phyloP scores from a whole-genome alignment of 2,888 invertebrate genomes.

The Cephus spinipes region DNA sequence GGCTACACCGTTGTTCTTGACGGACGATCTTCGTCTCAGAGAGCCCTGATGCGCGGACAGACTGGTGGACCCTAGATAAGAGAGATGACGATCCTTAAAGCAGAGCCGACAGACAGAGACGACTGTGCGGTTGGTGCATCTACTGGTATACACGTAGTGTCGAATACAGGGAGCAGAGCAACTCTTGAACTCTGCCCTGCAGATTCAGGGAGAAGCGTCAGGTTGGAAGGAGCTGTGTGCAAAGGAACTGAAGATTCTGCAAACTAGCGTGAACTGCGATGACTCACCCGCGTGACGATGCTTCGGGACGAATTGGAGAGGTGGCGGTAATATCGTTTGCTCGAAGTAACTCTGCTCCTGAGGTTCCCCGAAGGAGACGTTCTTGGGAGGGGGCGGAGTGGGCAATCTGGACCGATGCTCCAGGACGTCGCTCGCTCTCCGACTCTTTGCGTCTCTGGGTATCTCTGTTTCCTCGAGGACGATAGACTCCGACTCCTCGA shows the following conservation, averaged over 20 bases:
- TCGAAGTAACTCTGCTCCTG: slow-evolving; percentile 58
- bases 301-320: slow-evolving; percentile 60
- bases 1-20: slow-evolving; percentile 56
- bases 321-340: slow-evolving; percentile 60
- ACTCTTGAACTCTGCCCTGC: too few relatives aligned
- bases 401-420: slow-evolving; percentile 55
- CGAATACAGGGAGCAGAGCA: too few relatives aligned
- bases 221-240: too few relatives aligned
- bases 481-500: slow-evolving; percentile 55
- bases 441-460: slow-evolving; percentile 38
- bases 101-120: too few relatives aligned
- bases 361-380: slow-evolving; percentile 63
- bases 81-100: background rate
- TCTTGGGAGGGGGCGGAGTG: slow-evolving; percentile 60
- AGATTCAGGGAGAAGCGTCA: too few relatives aligned
- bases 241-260: too few relatives aligned
- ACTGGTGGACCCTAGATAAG: slow-evolving; percentile 16
- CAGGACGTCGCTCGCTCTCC: slow-evolving; percentile 30
- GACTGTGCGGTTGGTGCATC: too few relatives aligned
- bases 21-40: slow-evolving; percentile 55
- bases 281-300: slow-evolving; percentile 57
- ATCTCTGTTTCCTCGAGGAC: slow-evolving; percentile 54
- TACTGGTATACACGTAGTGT: too few relatives aligned
- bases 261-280: background rate
- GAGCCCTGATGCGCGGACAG: slow-evolving; percentile 39